Evolutionary conservation across 2,797 vertebrate genomes (phyloP), one percentile per base, ranked within the genome.

Genomic region (Gymnothorax reevesii): DNA sequence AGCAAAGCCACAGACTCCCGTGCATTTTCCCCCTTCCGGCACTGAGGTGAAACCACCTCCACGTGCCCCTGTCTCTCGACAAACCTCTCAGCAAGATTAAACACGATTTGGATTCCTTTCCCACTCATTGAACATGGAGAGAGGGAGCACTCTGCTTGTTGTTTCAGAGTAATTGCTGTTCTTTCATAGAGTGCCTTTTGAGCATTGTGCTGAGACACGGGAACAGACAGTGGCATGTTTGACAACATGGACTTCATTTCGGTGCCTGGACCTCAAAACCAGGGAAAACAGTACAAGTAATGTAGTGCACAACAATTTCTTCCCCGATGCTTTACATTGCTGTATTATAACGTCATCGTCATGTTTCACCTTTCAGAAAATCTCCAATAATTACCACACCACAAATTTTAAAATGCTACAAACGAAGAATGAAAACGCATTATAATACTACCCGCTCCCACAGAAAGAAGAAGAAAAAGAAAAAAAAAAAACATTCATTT

Each of bases 101-200:
- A 92, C 92, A 91, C 90, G 92, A 94, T 90, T 92, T 90, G 82
- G 89, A 93, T 92, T 93, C 91, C 88, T 91, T 92, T 93, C 94
- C 88, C 83, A 85, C 83, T 92, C 90, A 91, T 90, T 92, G 89
- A 92, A 90, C 90, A 88, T 80, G 86, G 71, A 90, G 89, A 88
- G 87, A 90, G 86, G 52, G 77, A 86, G 86, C 83, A 80, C 33
- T 71, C 86, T 77, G 52, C 27, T 88, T 88, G 90, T 91, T 89
- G 87, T 89, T 91, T 88, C 66, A 88, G 86, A 82, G 87, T 89
- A 84, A 88, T 88, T 88, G 85, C 87, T 86, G 86, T 88, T 88
- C 86, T 4, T 87, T 83, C 82, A 73, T 49, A 59, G 7, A 80
- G 57, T 13, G 42, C 62, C 57, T 66, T 10, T 66, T 87, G 80